Percentiles rank a stretch among this genome's conserved stretches.
These are phyloP conservation scores for Seriola aureovittata DNA, from an alignment of 2,113 vertebrate species.

Conservation along the genomic window DNA sequence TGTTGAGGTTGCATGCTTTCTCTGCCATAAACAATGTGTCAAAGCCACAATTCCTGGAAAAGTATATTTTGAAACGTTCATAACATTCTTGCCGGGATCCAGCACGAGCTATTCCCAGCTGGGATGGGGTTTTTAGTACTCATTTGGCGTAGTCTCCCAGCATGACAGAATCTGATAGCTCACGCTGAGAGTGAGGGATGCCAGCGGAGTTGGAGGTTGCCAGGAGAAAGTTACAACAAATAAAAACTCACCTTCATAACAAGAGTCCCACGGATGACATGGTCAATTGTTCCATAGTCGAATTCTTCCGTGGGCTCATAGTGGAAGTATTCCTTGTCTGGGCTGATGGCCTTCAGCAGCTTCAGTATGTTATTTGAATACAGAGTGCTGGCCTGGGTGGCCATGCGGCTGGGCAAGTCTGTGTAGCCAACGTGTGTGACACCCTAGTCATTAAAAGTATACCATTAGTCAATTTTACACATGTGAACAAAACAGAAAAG, in stretches of 20 bases:
- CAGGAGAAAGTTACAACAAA: slow-evolving; percentile 29
- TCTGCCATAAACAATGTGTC: slow-evolving; percentile 73
- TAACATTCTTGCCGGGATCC: slow-evolving; percentile 62
- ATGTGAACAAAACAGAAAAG: background rate
- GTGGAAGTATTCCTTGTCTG: slow-evolving; percentile 88
- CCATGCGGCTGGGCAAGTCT: slow-evolving; percentile 89
- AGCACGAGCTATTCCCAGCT: slow-evolving; percentile 57
- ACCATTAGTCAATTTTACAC: background rate
- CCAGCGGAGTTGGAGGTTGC: slow-evolving; percentile 27
- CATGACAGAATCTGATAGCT: slow-evolving; percentile 50
- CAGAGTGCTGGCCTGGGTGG: slow-evolving; percentile 89
- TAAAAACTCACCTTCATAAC: slow-evolving; percentile 83
- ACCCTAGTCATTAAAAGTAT: slow-evolving; percentile 77
- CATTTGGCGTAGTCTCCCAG: slow-evolving; percentile 33
- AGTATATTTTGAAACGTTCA: slow-evolving; percentile 67
- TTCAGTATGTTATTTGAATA: slow-evolving; percentile 91
- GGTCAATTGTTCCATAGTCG: slow-evolving; percentile 85
- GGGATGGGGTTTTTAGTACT: slow-evolving; percentile 47
- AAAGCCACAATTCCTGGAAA: slow-evolving; percentile 66
- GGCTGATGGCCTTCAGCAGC: slow-evolving; percentile 90
- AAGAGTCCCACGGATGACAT: slow-evolving; percentile 85
- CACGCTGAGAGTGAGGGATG: slow-evolving; percentile 23
- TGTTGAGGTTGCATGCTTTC: slow-evolving; percentile 61
- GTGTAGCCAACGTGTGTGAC: slow-evolving; percentile 89
- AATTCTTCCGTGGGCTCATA: slow-evolving; percentile 87